Base-by-base conservation (phyloP, 2,797 vertebrate species). In the Chloroceryle inda region DNA sequence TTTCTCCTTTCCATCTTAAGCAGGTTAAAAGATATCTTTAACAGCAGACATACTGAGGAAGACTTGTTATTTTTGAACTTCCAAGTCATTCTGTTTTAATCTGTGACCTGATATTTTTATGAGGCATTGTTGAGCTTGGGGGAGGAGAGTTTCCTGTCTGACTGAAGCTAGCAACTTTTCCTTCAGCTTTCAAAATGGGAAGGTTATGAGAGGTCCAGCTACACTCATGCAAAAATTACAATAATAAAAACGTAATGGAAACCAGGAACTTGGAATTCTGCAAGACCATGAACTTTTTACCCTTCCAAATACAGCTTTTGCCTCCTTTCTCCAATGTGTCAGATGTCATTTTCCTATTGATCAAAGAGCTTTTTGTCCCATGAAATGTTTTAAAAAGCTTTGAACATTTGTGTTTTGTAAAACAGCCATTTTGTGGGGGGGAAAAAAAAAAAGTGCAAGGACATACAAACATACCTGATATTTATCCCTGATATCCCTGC, bases 161-260 rank as follows among this genome's bases (percentile, higher is more conserved):
- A 91, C 45, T 80, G 23, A 17, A 94, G 22, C 29, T 69, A 92
- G 79, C 17, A 71, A 74, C 49, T 81, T 96, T 94, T 94, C 56
- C 77, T 96, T 96, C 58, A 77, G 63, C 71, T 84, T 97, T 96
- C 52, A 73, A 92, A 96, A 63, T 59, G 68, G 76, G 45, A 82
- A 96, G 91, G 88, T 97, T 96, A 94, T 50, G 24, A 96, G 53
- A 75, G 56, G 52, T 95, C 87, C 27, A 84, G 71, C 92, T 83
- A 94, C 44, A 97, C 73, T 96, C 81, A 87, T 9, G 8, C 15
- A 93, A 92, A 97, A 96, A 96, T 74, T 91, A 90, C 67, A 89
- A 94, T 94, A 97, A 97, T 92, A 96, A 94, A 97, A 96, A 88
- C 53, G 37, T 97, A 98, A 97, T 96, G 89, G 73, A 85, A 98